Conservation (phyloP, 2,113 vertebrate species). For the Oreochromis aureus region DNA sequence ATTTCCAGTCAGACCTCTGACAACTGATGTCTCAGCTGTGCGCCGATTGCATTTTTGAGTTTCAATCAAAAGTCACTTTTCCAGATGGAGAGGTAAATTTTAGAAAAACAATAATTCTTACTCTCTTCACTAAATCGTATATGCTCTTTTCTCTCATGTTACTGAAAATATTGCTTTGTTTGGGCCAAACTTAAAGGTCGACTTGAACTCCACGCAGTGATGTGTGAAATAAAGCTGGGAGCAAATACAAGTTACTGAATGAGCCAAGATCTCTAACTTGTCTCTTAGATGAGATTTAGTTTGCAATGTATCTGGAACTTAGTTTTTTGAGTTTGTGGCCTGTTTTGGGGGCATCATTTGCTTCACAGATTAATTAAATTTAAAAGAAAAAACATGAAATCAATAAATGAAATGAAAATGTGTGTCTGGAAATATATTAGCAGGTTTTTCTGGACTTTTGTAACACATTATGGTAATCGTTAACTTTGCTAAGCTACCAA, state of each 20-base stretch:
- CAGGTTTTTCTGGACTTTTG: background rate
- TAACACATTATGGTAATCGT: background rate
- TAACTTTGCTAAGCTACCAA: background rate
- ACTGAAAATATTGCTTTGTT: background rate
- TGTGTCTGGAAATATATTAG: background rate
- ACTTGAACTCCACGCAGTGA: background rate
- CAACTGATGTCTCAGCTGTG: background rate
- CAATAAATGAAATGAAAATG: background rate
- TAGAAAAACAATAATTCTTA: background rate
- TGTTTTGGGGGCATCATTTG: fast-evolving
- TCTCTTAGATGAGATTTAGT: background rate
- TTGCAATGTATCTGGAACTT: background rate
- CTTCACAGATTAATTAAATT: background rate
- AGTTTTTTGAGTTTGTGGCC: fast-evolving
- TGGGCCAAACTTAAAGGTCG: background rate
- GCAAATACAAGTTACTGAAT: background rate
- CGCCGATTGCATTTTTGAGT: background rate
- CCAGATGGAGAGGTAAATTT: constrained; percentile 9
- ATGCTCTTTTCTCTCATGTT: background rate
- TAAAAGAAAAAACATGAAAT: background rate
- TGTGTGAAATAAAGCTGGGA: background rate
- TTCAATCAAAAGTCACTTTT: constrained; percentile 30
- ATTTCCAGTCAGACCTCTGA: constrained; percentile 6
- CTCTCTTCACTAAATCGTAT: background rate
- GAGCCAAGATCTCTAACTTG: background rate